Conservation (phyloP, 2,888 invertebrate species). For the Cylindroiulus punctatus region DNA sequence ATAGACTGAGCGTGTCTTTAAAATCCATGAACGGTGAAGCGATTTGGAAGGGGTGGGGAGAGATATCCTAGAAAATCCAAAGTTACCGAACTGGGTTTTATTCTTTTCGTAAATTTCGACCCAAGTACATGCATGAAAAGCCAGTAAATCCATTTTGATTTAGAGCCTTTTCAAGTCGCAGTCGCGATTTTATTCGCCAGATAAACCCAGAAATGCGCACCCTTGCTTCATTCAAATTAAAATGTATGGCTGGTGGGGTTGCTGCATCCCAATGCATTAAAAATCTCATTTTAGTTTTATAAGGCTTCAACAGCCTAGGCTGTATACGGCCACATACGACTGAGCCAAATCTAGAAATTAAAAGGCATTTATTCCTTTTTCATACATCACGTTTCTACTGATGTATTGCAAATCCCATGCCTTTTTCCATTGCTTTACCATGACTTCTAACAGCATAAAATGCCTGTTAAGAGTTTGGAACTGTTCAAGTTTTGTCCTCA, state of each 20-base stretch:
- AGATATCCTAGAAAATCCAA: slow-evolving; percentile 8
- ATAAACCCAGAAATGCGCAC: slow-evolving; percentile 30
- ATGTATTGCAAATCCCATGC: too few relatives aligned
- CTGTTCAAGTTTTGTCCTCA: too few relatives aligned
- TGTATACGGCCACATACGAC: not conserved
- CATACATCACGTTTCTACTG: too few relatives aligned
- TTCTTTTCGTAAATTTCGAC: slow-evolving; percentile 2
- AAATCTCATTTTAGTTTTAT: slow-evolving; percentile 1
- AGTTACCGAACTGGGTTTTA: slow-evolving; percentile 12
- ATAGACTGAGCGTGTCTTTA: slow-evolving; percentile 42
- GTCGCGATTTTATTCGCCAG: slow-evolving; percentile 31
- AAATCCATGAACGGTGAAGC: slow-evolving; percentile 35
- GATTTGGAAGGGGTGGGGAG: not conserved
- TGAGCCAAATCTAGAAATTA: not conserved
- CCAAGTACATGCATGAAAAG: slow-evolving; percentile 41
- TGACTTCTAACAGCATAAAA: too few relatives aligned
- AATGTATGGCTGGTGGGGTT: slow-evolving; percentile 33
- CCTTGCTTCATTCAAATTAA: slow-evolving; percentile 34
- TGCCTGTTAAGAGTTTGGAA: too few relatives aligned
- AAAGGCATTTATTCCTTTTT: slow-evolving; percentile 23
- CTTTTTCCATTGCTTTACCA: too few relatives aligned
- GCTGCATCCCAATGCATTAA: not conserved
- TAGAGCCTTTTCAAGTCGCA: slow-evolving; percentile 12
- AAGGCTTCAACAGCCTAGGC: not conserved
- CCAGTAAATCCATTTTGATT: slow-evolving; percentile 47